Base-by-base conservation (phyloP, 2,113 vertebrate species). In the Oncorhynchus nerka region DNA sequence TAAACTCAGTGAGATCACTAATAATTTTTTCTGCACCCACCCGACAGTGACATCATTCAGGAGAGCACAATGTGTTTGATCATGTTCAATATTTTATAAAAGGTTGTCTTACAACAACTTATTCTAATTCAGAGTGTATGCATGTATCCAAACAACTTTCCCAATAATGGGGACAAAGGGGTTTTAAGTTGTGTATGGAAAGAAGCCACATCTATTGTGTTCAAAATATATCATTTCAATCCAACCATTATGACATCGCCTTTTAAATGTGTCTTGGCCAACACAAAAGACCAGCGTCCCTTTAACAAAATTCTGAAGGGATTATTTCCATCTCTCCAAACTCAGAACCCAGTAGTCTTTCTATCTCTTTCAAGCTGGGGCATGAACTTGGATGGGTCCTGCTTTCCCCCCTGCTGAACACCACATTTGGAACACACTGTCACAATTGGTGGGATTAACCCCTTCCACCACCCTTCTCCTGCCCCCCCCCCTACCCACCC, bases 381-480 rank as follows among this genome's bases (percentile, higher is more conserved):
- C 94, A 91, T 88, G 92, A 92, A 94, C 95, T 94, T 92, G 74
- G 93, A 94, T 92, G 92, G 94, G 93, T 92, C 89, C 92, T 91
- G 92, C 94, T 90, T 91, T 93, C 95, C 94, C 92, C 93, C 94
- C 91, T 90, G 91, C 91, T 91, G 93, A 93, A 92, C 89, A 93
- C 90, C 86, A 95, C 94, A 94, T 96, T 95, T 95, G 95, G 95
- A 96, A 96, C 95, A 96, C 95, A 94, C 93, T 87, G 86, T 90
- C 88, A 97, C 95, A 97, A 97, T 97, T 94, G 94, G 93, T 84
- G 87, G 96, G 97, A 97, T 97, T 96, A 97, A 94, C 94, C 94
- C 92, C 87, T 93, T 84, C 74, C 70, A 73, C 32, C 71, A 75
- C 73, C 74, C 70, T 65, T 68, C 90, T 16, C 93, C 64, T n/a